Base-by-base conservation (phyloP, 2,797 vertebrate genomes). In the Toxotes lorentzi region DNA sequence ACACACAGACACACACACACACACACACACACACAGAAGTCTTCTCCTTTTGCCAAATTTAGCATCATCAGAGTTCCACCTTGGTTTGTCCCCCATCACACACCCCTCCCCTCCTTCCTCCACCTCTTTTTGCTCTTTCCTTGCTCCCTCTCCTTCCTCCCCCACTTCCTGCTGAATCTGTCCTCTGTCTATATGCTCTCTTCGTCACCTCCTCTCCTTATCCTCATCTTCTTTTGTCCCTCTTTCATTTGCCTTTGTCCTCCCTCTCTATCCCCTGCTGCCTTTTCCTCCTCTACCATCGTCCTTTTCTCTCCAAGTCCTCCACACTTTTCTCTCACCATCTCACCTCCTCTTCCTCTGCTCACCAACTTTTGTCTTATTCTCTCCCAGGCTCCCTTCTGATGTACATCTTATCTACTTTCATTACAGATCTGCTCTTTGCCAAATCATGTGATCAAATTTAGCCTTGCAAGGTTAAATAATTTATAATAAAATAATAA, bases 21-120 rank as follows among this genome's bases (percentile, higher is more conserved):
- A 66, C 68, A 66, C 72, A 73, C 73, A 79, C 69, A 81, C 70
- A 78, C 78, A 71, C 69, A 76, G 59, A 90, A 92, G 87, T 90
- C 89, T 90, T 90, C 87, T 92, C 89, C 92, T 93, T 96, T 96
- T 95, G 93, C 96, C 95, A 95, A 96, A 96, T 97, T 97, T 97
- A 97, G 96, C 93, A 92, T 95, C 93, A 89, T 96, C 95, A 94
- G 89, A 96, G 94, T 96, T 96, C 94, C 92, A 95, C 95, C 94
- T 96, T 94, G 94, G 94, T 94, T 94, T 94, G 92, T 94, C 93
- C 92, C 89, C 77, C 76, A 82, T 89, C 81, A 73, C 81, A 81
- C 57, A 14, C 67, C 24, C 57, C 70, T 59, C 59, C 61, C 56
- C 72, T 62, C 51, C 70, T 67, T 59, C 75, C 79, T 67, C 75